Evolutionary conservation across 2,113 vertebrate species (phyloP), one percentile per base, ranked within the genome.

Genomic region (Aspiorhynchus laticeps): DNA sequence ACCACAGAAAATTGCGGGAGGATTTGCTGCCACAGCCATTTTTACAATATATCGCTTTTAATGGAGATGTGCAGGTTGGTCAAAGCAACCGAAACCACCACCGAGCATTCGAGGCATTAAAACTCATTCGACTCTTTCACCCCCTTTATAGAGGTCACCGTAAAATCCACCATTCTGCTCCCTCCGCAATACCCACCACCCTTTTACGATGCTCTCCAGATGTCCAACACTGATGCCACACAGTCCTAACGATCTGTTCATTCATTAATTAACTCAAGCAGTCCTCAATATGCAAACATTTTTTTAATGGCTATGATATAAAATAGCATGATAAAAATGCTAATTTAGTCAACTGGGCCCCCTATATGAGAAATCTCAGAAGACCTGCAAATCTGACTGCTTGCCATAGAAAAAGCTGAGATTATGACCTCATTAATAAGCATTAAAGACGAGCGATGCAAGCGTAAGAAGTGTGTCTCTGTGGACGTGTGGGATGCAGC

Each of bases 371-470:
- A 82, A 85, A 48, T 65, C 83, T 38, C 77, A 3, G 7, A 76
- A 56, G 87, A 71, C 69, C 28, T 15, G 53, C 78, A 77, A 82
- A 82, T 81, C 43, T 86, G 88, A 88, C 86, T n/a, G 67, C 80
- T 87, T 1, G 17, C 83, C 26, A 83, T 86, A 82, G 28, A 85
- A 89, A 87, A 89, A 77, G 87, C 41, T 87, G 65, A 88, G 85
- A 92, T 93, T 92, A 91, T 88, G 77, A 80, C 31, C 88, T 77
- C 11, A 90, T 91, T 91, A 90, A 91, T 92, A 61, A 87, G 89
- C 85, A 87, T 75, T 87, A 88, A 77, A 85, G 69, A 89, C 78
- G 33, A 85, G 80, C 81, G 90, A 88, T 46, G 83, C 21, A 51
- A 24, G 84, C 46, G 61, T 41, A 67, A 74, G 14, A 17, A 38